Evolutionary conservation across 2,113 vertebrate genomes (phyloP).

Genomic region (Muscicapa adusta): DNA sequence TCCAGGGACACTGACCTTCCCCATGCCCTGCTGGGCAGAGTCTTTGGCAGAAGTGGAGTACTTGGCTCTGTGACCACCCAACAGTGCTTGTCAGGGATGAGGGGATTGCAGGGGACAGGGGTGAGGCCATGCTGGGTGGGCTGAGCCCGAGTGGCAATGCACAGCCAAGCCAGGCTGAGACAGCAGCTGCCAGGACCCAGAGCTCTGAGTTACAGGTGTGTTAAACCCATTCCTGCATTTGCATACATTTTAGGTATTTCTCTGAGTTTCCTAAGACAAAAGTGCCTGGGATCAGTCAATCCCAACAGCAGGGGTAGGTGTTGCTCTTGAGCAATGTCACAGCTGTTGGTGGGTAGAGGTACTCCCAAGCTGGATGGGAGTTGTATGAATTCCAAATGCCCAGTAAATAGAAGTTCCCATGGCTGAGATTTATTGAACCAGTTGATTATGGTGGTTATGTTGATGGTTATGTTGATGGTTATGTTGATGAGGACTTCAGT

Average conservation of each 20-base stretch:
- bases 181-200: neutral
- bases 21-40: neutral
- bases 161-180: neutral
- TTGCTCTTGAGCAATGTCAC: neutral
- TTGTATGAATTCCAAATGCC: neutral
- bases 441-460: neutral
- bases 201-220: neutral
- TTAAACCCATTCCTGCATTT: neutral
- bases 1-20: neutral
- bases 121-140: neutral
- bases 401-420: neutral
- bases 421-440: neutral
- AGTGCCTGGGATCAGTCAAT: neutral
- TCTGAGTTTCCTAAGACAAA: neutral
- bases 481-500: neutral
- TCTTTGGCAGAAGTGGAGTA: accelerated
- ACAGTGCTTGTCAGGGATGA: accelerated
- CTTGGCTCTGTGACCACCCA: neutral
- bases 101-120: neutral
- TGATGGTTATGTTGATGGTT: neutral
- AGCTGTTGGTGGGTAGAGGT: neutral
- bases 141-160: neutral
- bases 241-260: accelerated
- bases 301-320: neutral
- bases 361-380: neutral